Evolutionary conservation across 2,797 vertebrate species (phyloP).

Genomic region (Podargus strigoides): DNA sequence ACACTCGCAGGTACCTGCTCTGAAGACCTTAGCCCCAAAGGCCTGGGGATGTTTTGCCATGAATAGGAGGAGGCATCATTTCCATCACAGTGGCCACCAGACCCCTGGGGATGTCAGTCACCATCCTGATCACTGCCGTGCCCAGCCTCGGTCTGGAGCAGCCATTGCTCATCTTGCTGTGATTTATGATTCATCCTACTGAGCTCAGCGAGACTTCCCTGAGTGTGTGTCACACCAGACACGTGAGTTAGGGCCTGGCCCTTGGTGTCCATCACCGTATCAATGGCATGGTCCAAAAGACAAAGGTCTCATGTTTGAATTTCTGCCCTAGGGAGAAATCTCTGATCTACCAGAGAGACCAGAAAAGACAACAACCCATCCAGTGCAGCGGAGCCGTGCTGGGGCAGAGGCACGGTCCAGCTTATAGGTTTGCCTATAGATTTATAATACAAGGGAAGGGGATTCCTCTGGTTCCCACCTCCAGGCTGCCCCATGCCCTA

Average conservation of each 20-base stretch:
- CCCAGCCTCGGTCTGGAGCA: neutral
- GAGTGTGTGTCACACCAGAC: fast-evolving
- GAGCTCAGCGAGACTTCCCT: neutral
- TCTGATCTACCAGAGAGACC: neutral
- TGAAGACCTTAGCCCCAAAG: neutral
- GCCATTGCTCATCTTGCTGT: fast-evolving
- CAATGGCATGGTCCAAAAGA: fast-evolving
- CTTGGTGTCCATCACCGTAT: fast-evolving
- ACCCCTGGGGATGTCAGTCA: neutral
- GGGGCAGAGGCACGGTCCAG: neutral
- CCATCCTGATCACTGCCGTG: neutral
- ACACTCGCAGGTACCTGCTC: neutral
- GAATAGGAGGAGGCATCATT: neutral
- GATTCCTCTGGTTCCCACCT: neutral
- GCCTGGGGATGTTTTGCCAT: neutral
- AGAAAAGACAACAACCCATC: fast-evolving
- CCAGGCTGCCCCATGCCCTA: too few species aligned
- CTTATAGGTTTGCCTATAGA: fast-evolving
- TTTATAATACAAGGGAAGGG: fast-evolving
- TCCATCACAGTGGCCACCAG: fast-evolving
- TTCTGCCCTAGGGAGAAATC: neutral
- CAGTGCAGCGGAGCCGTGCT: fast-evolving
- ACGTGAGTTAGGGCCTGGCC: neutral
- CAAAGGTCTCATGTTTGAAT: neutral
- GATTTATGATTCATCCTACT: neutral